phyloP scores from a whole-genome alignment of 1,140 invertebrate species.

The Leptoteleia sp. region DNA sequence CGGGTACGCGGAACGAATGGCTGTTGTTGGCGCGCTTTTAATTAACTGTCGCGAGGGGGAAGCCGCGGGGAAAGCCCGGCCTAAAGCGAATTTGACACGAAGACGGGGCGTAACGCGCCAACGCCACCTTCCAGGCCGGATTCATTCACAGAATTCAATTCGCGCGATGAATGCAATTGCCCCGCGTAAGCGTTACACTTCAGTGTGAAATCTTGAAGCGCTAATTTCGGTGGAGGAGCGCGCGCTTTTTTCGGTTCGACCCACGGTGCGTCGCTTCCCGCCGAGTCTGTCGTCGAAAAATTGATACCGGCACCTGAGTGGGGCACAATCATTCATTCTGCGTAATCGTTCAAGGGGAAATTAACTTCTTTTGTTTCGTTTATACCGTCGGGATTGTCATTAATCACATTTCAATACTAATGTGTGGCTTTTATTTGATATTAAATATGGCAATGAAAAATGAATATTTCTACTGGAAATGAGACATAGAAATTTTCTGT shows the following conservation, averaged over 20 bases:
- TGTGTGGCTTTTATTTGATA: too few relatives aligned
- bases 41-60: conserved; percentile 28
- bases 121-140: conserved; percentile 10
- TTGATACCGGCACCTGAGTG: too few relatives aligned
- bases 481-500: too few relatives aligned
- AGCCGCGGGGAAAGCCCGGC: neutral
- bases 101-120: conserved; percentile 10
- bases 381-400: too few relatives aligned
- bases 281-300: too few relatives aligned
- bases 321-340: too few relatives aligned
- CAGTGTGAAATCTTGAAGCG: conserved; percentile 15
- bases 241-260: neutral
- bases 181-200: conserved; percentile 27
- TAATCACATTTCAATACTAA: too few relatives aligned
- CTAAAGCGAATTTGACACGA: conserved; percentile 8
- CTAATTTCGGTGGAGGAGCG: neutral
- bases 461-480: too few relatives aligned
- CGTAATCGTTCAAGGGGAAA: too few relatives aligned
- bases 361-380: too few relatives aligned
- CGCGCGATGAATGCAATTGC: conserved; percentile 23
- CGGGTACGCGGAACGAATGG: neutral
- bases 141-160: conserved; percentile 16
- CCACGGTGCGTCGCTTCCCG: too few relatives aligned
- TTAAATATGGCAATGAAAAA: too few relatives aligned
- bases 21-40: neutral